Conservation (phyloP, 1,140 invertebrate species). For the Notospermus geniculatus region DNA sequence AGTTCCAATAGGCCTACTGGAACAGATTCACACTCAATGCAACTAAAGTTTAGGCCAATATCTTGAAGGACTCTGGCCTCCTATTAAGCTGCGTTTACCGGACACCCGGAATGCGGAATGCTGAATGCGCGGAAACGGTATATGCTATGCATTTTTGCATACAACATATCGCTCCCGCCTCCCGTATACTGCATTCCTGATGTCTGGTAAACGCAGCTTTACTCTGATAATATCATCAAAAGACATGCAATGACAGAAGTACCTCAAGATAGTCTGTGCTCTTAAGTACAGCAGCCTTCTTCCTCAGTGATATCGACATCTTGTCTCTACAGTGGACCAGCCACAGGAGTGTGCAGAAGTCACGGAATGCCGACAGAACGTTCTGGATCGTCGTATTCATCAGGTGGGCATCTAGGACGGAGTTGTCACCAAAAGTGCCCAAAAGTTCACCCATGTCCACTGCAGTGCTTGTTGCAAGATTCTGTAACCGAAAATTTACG, state of each 20-base stretch:
- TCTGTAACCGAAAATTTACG: conserved; percentile 5
- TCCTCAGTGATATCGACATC: conserved; percentile 39
- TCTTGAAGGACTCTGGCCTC: too few relatives aligned
- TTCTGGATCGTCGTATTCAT: conserved; percentile 26
- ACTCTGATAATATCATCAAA: conserved; percentile 20
- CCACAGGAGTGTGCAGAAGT: conserved; percentile 49
- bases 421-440: neutral
- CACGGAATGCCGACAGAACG: conserved; percentile 40
- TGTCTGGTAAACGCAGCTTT: too few relatives aligned
- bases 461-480: neutral
- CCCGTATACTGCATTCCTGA: too few relatives aligned
- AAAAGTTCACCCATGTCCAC: neutral
- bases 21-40: too few relatives aligned
- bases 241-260: conserved; percentile 16
- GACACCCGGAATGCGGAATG: too few relatives aligned
- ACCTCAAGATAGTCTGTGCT: conserved; percentile 22
- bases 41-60: too few relatives aligned
- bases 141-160: neutral
- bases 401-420: conserved; percentile 19
- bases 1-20: too few relatives aligned
- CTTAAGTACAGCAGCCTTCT: conserved; percentile 28
- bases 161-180: too few relatives aligned
- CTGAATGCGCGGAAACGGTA: neutral
- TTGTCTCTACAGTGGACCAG: conserved; percentile 48
- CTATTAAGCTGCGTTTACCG: too few relatives aligned